These are phyloP conservation scores for Hyaena hyaena DNA, from an alignment of 2,113 vertebrate species.

Conservation along the genomic window DNA sequence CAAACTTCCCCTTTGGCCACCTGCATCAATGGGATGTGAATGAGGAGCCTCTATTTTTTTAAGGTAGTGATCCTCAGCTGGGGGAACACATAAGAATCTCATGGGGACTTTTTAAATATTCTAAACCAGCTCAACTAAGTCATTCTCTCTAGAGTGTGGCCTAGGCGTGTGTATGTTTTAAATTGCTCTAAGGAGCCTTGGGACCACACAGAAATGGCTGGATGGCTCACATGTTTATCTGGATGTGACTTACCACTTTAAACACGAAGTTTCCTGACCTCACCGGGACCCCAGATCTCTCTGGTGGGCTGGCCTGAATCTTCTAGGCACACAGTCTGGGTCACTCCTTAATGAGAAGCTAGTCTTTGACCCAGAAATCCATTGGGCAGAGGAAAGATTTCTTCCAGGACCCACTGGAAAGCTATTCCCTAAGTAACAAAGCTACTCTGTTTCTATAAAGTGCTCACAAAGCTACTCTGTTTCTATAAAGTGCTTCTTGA, in stretches of 20 bases:
- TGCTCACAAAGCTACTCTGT: too few species aligned
- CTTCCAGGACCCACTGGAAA: background rate
- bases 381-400: background rate
- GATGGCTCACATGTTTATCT: background rate
- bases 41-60: background rate
- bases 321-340: background rate
- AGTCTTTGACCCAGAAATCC: background rate
- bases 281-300: rapidly evolving
- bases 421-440: background rate
- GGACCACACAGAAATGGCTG: background rate
- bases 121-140: background rate
- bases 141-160: background rate
- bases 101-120: background rate
- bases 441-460: background rate
- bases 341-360: background rate
- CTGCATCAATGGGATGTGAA: background rate
- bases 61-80: background rate
- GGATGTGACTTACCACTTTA: background rate
- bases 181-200: background rate
- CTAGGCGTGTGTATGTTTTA: background rate
- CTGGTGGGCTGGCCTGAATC: background rate
- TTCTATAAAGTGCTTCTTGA: background rate
- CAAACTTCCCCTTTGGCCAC: background rate
- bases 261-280: background rate
- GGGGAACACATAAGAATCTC: background rate